Base-by-base conservation (phyloP, 2,113 vertebrate species). In the Fulmarus glacialis region DNA sequence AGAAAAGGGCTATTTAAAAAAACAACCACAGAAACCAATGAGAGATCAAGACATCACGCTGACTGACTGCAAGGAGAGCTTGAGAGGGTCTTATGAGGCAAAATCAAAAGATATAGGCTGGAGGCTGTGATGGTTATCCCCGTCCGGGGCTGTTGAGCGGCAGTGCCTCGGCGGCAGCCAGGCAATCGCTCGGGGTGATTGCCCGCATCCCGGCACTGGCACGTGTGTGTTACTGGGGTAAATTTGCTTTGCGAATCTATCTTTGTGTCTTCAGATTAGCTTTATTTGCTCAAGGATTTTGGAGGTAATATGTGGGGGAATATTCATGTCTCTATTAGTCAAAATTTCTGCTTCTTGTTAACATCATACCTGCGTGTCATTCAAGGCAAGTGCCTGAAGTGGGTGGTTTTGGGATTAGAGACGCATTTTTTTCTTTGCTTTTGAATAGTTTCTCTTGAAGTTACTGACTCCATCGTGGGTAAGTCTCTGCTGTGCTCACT, bases 201-300 rank as follows among this genome's bases (percentile, higher is more conserved):
- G 34, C 53, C 83, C 36, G 1, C n/a, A 11, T 50, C 58, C 42
- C 4, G 1, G 67, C 34, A 86, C 29, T 10, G 32, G 26, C 79
- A 38, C 0, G 0, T 58, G 62, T 19, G 18, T 42, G 40, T 80
- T 81, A 55, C n/a, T 0, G 15, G 60, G 21, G 73, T 79, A 91
- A 95, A 93, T 95, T 93, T 96, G 81, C 91, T 96, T 91, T 93
- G 72, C 47, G 73, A 86, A 89, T 89, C 60, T 89, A 47, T 68
- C 36, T 81, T 87, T 75, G 42, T 83, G 40, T 50, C 64, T 87
- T 60, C 67, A 74, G 80, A 81, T 95, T 93, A 95, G 38, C 82
- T 89, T 77, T 93, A 67, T 94, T 93, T 95, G 93, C 60, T 89
- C 63, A 70, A 71, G 86, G 91, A 84, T 93, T 92, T 70, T 81